Base-by-base conservation (phyloP, 2,797 vertebrate species). In the Enteromius thamalakanensis region DNA sequence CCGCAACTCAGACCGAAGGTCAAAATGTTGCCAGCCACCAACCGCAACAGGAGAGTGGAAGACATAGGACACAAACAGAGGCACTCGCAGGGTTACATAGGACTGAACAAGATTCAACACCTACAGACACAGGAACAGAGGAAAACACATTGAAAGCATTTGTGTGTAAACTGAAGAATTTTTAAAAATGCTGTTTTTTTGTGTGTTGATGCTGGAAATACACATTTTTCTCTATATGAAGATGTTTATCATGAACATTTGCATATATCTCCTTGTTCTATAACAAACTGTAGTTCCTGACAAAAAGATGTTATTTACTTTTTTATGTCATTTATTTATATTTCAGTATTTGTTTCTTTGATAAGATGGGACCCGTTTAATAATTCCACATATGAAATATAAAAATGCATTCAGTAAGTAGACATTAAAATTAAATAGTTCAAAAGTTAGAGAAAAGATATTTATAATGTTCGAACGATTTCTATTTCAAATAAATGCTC, bases 11-110 rank as follows among this genome's bases (percentile, higher is more conserved):
- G 95, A 96, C 88, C 94, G 94, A 88, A 96, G 90, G 90, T 96
- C 96, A 82, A 96, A 96, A 91, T 96, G 95, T 89, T 95, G 95
- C 96, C 95, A 96, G 84, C 93, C 95, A 15, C 95, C 95, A 40
- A 90, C 89, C 0, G 94, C 94, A 84, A 94, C 95, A 1, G 94
- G 95, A 4, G 94, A 96, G 90, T 95, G 95, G 91, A 96, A 96
- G 83, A 96, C 93, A 9, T 95, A 96, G 81, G 96, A 96, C 81
- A 96, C 94, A 14, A 90, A 95, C 29, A 97, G 94, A 65, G 95
- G 95, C 12, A 94, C 94, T 0, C 91, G 92, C 77, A 96, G 86
- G 9, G 95, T 96, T 81, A 96, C 93, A 2, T 95, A 96, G 2
- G 95, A 96, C 89, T 96, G 95, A 79, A 96, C 95, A 82, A 96